Evolutionary conservation across 2,888 invertebrate genomes (phyloP).

Genomic region (Archaeoteleia sp.): DNA sequence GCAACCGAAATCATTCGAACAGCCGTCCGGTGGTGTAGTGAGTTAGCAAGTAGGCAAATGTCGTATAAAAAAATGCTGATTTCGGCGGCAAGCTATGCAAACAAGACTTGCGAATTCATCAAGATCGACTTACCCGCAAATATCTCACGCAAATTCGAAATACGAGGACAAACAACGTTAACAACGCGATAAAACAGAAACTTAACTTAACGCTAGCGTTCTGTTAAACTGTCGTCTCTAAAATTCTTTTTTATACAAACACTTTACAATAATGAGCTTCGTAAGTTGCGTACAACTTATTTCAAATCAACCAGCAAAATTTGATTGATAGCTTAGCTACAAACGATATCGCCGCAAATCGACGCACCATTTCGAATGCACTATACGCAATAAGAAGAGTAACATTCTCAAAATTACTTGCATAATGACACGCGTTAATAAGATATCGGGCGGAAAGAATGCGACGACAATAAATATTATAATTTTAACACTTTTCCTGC

Average conservation of each 20-base stretch:
- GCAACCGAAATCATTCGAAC: slow-evolving; percentile 43
- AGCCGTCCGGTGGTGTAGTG: slow-evolving; percentile 38
- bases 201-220: slow-evolving; percentile 33
- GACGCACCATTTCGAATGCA: too few species aligned
- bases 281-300: slow-evolving; percentile 15
- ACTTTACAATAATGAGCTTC: slow-evolving; percentile 26
- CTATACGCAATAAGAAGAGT: too few species aligned
- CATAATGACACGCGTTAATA: too few species aligned
- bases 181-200: slow-evolving; percentile 22
- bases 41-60: slow-evolving; percentile 32
- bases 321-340: not conserved
- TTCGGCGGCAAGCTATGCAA: slow-evolving; percentile 37
- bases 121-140: slow-evolving; percentile 8
- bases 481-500: too few species aligned
- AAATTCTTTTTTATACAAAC: not conserved
- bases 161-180: slow-evolving; percentile 21
- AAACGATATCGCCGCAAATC: too few species aligned
- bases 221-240: slow-evolving; percentile 12
- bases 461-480: too few species aligned
- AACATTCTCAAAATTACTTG: too few species aligned
- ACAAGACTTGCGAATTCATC: slow-evolving; percentile 22
- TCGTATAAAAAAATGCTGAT: slow-evolving; percentile 46
- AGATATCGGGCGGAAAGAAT: too few species aligned
- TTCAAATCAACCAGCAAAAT: slow-evolving; percentile 9
- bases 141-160: slow-evolving; percentile 7